Evolutionary conservation across 2,888 invertebrate species (phyloP), one percentile per base, ranked within the genome.

Genomic region (Agelastica alni): DNA sequence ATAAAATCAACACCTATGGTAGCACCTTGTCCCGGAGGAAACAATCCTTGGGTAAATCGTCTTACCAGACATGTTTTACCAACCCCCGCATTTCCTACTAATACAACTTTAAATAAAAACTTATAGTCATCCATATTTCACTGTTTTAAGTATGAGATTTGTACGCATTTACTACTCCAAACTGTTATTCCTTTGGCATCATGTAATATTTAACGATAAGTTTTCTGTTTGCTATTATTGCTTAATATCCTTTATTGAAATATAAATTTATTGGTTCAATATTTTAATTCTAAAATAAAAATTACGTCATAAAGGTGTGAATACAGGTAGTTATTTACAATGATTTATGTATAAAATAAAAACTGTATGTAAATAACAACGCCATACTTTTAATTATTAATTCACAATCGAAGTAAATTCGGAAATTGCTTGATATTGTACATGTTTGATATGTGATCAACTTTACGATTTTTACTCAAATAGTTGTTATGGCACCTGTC

Each of bases 1-100:
- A 98, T 96, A 77, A 98, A 98, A 82, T 98, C 98, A 17, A 98
- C 97, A 52, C 97, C 97, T 70, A 98, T 98, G 2, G 97, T 98
- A 51, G 97, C 97, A 65, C 96, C 96, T 80, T 98, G 97, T 9
- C 97, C 97, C 22, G 96, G 96, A 45, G 97, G 97, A 79, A 98
- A 98, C 42, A 97, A 80, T 2, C 97, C 97, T 84, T 98, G 97
- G 31, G 97, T 98, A 77, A 98, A 98, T 70, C 97, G 84, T 61
- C 97, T 83, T 53, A 98, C 97, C 51, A 98, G 84, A 79, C 97
- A 97, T 46, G 97, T 98, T 79, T 98, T 98, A 14, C 98, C 97
- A 61, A 98, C 97, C 51, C 97, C 97, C 63, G 97, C 96, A 81
- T 97, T 97, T 45, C 97, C 97, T 64, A 98, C 96, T 62, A 98